Base-by-base conservation (phyloP, 2,113 vertebrate species). In the Macrotus californicus region DNA sequence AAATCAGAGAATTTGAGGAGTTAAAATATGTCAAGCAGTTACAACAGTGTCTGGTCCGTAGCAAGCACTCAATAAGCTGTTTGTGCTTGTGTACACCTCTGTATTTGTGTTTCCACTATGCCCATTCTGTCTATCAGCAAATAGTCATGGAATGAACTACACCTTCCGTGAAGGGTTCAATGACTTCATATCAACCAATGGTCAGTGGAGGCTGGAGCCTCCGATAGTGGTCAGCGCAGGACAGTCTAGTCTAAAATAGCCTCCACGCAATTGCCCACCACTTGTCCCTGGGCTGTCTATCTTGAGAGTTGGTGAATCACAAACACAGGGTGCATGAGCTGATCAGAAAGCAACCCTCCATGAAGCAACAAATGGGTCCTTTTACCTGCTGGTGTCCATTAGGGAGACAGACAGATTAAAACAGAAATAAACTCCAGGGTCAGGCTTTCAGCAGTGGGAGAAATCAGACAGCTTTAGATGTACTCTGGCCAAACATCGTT, bases 321-420 rank as follows among this genome's bases (percentile, higher is more conserved):
- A 84, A 72, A n/a, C 56, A 39, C 8, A 43, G 70, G 50, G 46
- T 11, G n/a, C 5, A 69, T 46, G 22, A 90, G 41, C n/a, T 48
- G n/a, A 64, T 79, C 61, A 70, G 88, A 87, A 29, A 85, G 7
- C 2, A 85, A 94, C 75, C 36, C 11, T 39, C 39, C 7, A 39
- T 22, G 43, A 67, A 79, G 41, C 48, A 94, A 29, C 73, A 93
- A 91, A 64, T 69, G 73, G 67, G 21, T 52, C 39, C 26, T 66
- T 92, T 91, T 87, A 89, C 56, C 61, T 77, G 26, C 66, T 93
- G 61, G 13, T 73, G 41, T 77, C 29, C 6, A 18, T 54, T 81
- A 73, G 21, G 50, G 41, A 93, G 88, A 79, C 61, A 29, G 29
- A 61, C 43, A 77, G 46, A 89, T 73, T 2, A 4, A 88, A 87